Evolutionary conservation across 2,113 vertebrate genomes (phyloP).

Genomic region (Morphnarchus princeps): DNA sequence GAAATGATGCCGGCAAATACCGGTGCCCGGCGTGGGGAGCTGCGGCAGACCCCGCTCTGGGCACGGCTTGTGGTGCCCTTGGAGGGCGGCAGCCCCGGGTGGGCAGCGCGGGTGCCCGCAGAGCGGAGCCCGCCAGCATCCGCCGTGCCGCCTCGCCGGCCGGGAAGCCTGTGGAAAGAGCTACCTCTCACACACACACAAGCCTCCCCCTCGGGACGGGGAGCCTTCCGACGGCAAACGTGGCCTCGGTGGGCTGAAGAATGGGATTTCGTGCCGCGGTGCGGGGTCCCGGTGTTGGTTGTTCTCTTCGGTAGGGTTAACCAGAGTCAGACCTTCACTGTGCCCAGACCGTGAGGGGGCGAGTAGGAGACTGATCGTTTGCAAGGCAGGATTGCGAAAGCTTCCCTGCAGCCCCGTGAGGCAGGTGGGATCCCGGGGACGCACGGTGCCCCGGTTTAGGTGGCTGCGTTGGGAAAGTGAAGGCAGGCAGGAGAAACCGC

Average conservation of each 20-base stretch:
- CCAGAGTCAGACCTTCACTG: not conserved
- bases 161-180: not conserved
- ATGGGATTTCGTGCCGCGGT: fast-evolving
- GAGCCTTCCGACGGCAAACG: not conserved
- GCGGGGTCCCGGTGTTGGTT: not conserved
- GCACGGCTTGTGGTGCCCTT: not conserved
- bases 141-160: not conserved
- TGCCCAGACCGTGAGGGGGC: not conserved
- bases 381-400: not conserved
- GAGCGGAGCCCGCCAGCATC: not conserved
- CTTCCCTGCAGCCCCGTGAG: not conserved
- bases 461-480: not conserved
- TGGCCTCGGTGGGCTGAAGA: not conserved
- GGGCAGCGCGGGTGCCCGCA: not conserved
- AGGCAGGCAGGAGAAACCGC: not conserved
- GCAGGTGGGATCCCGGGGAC: not conserved
- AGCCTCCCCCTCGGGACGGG: not conserved
- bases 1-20: not conserved
- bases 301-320: not conserved
- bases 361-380: fast-evolving
- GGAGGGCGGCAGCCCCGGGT: too few relatives aligned
- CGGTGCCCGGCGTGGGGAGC: not conserved
- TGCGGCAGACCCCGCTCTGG: not conserved
- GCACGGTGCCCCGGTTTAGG: fast-evolving
- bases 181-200: fast-evolving